A percentile compares a stretch with the other conserved stretches of the same genome.
These are phyloP conservation scores for Zaprionus davidi DNA, from an alignment of 1,140 invertebrate species.

Conservation along the genomic window DNA sequence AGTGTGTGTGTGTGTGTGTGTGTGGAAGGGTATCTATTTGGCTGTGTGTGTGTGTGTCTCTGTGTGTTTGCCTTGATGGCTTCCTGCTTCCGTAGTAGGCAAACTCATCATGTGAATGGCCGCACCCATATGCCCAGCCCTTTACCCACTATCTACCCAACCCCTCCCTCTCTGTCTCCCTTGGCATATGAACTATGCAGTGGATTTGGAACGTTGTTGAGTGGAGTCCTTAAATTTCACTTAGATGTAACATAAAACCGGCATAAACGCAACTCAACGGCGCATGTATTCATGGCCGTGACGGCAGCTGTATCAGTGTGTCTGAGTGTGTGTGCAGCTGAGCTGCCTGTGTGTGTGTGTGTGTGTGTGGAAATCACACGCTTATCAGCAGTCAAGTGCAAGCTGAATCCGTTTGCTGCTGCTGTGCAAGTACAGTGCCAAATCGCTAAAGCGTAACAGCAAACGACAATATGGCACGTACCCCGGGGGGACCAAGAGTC, in stretches of 20 bases:
- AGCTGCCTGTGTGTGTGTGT: slow-evolving; percentile 22
- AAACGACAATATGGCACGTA: slow-evolving; percentile 67
- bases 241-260: slow-evolving; percentile 81
- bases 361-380: slow-evolving; percentile 69
- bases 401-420: slow-evolving; percentile 73
- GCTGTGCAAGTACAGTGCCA: slow-evolving; percentile 65
- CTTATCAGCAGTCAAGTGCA: slow-evolving; percentile 81
- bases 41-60: slow-evolving; percentile 21
- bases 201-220: slow-evolving; percentile 71
- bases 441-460: slow-evolving; percentile 78
- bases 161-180: slow-evolving; percentile 2
- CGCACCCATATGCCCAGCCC: slow-evolving; percentile 29
- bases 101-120: slow-evolving; percentile 76
- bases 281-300: slow-evolving; percentile 78
- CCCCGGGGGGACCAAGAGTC: background rate
- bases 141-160: background rate
- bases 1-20: slow-evolving; percentile 37
- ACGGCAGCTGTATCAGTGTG: slow-evolving; percentile 37
- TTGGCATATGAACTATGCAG: slow-evolving; percentile 62
- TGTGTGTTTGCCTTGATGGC: slow-evolving; percentile 63
- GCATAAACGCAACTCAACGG: slow-evolving; percentile 78
- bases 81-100: slow-evolving; percentile 73
- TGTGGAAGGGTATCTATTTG: slow-evolving; percentile 9
- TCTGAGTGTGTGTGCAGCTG: slow-evolving; percentile 17
- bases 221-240: slow-evolving; percentile 82